These are phyloP conservation scores for Grapholita molesta DNA, from an alignment of 1,140 invertebrate species.

Conservation along the genomic window DNA sequence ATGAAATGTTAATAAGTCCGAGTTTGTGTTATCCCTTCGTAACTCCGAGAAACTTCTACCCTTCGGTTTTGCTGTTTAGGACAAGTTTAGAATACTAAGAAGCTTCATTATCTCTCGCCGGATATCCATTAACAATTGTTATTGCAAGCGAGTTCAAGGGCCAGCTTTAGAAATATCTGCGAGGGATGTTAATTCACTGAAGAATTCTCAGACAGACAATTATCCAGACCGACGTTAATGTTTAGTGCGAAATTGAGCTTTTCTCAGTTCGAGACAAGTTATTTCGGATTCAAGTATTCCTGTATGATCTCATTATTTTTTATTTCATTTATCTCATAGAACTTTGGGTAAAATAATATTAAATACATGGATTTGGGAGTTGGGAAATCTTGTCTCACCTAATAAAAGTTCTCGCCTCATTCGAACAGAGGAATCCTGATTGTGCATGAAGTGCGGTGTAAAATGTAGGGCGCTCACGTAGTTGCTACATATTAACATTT, in stretches of 20 bases:
- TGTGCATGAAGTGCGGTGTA: background rate
- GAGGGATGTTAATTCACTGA: slow-evolving; percentile 2
- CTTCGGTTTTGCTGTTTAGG: background rate
- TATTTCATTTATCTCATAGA: too few relatives aligned
- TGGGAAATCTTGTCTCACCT: background rate
- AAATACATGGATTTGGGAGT: background rate
- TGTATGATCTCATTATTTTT: too few relatives aligned
- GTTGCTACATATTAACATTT: background rate
- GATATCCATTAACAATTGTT: slow-evolving; percentile 39
- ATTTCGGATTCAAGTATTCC: background rate
- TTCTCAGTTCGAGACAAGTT: background rate
- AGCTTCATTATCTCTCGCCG: slow-evolving; percentile 18
- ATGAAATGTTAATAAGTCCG: background rate
- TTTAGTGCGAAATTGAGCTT: background rate
- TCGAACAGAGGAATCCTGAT: background rate
- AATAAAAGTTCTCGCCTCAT: background rate
- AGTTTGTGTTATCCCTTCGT: background rate
- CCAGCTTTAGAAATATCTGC: slow-evolving; percentile 15
- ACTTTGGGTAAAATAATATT: background rate
- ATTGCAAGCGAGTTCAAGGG: slow-evolving; percentile 33
- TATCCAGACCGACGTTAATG: background rate
- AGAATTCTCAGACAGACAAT: background rate
- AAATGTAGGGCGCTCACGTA: background rate
- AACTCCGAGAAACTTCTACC: background rate
- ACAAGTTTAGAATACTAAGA: slow-evolving; percentile 1